A percentile compares a stretch with the other conserved stretches of the same genome.
Evolutionary conservation across 2,797 vertebrate genomes (phyloP).

Genomic region (Phataginus tetradactyla): DNA sequence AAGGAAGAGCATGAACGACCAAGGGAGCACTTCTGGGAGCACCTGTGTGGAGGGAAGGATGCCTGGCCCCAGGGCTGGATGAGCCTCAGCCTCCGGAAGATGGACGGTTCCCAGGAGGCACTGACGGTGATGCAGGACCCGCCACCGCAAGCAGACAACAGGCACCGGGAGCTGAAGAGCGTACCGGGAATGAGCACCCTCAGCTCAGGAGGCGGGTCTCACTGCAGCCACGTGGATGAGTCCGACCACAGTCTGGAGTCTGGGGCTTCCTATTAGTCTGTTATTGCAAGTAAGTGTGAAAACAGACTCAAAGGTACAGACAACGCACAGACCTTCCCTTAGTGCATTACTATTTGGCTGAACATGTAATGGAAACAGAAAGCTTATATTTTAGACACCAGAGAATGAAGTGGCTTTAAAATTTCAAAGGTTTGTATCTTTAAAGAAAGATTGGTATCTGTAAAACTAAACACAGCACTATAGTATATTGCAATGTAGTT

Average conservation of each 20-base stretch:
- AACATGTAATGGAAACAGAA: background rate
- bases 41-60: background rate
- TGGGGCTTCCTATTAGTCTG: rapidly evolving
- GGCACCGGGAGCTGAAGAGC: background rate
- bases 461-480: background rate
- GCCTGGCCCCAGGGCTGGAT: rapidly evolving
- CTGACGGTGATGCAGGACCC: background rate
- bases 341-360: background rate
- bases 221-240: rapidly evolving
- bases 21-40: too few species aligned
- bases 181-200: background rate
- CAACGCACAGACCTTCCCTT: background rate
- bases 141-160: background rate
- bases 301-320: background rate
- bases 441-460: background rate
- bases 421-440: background rate
- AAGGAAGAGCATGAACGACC: background rate
- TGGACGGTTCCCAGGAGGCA: background rate
- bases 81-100: background rate
- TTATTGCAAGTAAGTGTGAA: background rate
- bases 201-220: background rate
- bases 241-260: background rate
- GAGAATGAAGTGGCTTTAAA: background rate
- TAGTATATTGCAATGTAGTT: background rate
- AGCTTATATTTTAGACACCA: background rate